Conservation (phyloP, 2,888 invertebrate genomes). For the Plebejus melissa region DNA sequence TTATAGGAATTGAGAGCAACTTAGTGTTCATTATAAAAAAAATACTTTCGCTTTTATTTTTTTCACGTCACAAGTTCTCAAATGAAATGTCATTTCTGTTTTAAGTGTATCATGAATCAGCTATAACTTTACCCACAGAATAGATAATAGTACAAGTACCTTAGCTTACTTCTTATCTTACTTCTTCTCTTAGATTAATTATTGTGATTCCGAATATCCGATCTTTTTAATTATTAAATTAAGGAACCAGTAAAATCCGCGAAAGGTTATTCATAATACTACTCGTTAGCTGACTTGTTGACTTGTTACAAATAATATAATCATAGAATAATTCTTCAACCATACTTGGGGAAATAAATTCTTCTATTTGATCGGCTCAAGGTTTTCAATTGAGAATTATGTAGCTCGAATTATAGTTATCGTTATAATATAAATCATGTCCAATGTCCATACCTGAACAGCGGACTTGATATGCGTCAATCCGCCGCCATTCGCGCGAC, state of each 20-base stretch:
- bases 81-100: too few species aligned
- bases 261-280: background rate
- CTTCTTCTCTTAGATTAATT: too few species aligned
- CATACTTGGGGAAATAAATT: constrained; percentile 22
- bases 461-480: constrained; percentile 43
- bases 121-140: too few species aligned
- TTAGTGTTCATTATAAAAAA: constrained; percentile 57
- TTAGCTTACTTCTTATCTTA: too few species aligned
- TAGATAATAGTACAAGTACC: too few species aligned
- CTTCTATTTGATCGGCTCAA: background rate
- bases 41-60: too few species aligned
- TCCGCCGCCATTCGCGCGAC: constrained; percentile 45
- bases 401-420: constrained; percentile 36
- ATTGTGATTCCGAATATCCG: too few species aligned
- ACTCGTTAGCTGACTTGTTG: background rate
- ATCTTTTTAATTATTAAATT: background rate
- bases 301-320: background rate
- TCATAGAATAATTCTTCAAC: constrained; percentile 43
- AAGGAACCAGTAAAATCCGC: background rate
- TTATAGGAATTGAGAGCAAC: constrained; percentile 62
- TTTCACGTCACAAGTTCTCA: too few species aligned
- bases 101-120: too few species aligned
- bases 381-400: background rate
- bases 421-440: constrained; percentile 28
- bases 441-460: constrained; percentile 38